phyloP scores from a whole-genome alignment of 2,888 invertebrate genomes.

The Macrophya annulata region DNA sequence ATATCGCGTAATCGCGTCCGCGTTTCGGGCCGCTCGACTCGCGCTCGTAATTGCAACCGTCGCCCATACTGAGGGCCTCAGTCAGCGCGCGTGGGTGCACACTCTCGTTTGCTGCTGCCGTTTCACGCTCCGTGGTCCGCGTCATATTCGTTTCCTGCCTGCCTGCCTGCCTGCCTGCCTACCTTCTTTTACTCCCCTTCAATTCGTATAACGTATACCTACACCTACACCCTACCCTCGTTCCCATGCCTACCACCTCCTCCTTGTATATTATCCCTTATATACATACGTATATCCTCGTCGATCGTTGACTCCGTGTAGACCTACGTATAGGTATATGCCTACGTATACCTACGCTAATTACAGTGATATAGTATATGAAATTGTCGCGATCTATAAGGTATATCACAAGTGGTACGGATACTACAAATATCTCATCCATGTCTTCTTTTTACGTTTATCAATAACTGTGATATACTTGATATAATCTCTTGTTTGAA shows the following conservation, averaged over 20 bases:
- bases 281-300: not conserved
- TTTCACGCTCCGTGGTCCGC: constrained; percentile 78
- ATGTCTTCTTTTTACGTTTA: not conserved
- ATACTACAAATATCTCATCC: not conserved
- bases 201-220: not conserved
- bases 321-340: not conserved
- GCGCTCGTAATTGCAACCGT: constrained; percentile 48
- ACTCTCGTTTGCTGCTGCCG: constrained; percentile 69
- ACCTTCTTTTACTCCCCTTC: not conserved
- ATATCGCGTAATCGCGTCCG: constrained; percentile 60
- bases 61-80: not conserved
- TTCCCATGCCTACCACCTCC: not conserved
- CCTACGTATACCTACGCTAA: not conserved
- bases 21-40: constrained; percentile 48
- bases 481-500: not conserved
- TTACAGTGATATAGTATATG: not conserved
- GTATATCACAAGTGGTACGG: not conserved
- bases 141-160: constrained; percentile 78
- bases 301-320: constrained; percentile 2
- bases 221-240: constrained; percentile 1
- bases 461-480: not conserved
- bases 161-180: not conserved
- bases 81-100: constrained; percentile 65
- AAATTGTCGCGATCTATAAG: not conserved
- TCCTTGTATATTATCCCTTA: not conserved